These are phyloP conservation scores for Camptogramma bilineatum DNA, from an alignment of 2,888 invertebrate species.

Conservation along the genomic window DNA sequence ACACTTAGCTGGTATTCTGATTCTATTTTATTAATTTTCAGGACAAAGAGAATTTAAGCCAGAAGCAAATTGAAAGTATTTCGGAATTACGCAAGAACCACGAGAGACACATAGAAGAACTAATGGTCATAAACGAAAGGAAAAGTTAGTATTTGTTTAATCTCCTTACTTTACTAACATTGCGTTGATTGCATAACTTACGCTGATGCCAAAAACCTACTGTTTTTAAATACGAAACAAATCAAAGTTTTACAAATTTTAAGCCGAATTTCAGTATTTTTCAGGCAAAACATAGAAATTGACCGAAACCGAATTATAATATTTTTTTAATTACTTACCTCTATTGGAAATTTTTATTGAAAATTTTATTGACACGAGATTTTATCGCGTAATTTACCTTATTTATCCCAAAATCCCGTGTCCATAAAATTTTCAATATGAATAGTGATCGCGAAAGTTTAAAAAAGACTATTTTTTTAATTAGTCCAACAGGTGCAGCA, in stretches of 20 bases:
- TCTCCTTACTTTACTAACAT: background rate
- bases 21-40: conserved; percentile 41
- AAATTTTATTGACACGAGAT: no score
- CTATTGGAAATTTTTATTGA: no score
- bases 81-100: conserved; percentile 60
- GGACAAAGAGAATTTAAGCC: conserved; percentile 67
- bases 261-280: background rate
- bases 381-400: no score
- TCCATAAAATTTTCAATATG: no score
- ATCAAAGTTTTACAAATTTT: background rate
- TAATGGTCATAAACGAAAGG: conserved; percentile 60
- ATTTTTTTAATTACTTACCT: conserved; percentile 1
- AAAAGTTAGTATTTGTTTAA: conserved; percentile 60
- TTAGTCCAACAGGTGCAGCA: conserved; percentile 62
- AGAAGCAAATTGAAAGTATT: conserved; percentile 60
- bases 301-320: no score
- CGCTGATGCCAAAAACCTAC: background rate
- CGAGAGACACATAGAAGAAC: conserved; percentile 65
- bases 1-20: no score
- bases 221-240: background rate
- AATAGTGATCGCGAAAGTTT: no score
- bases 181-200: background rate
- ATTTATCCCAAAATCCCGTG: no score
- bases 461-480: background rate
- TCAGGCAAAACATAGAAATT: no score